Conservation (phyloP, 2,113 vertebrate species). For the Beaufortia kweichowensis region DNA sequence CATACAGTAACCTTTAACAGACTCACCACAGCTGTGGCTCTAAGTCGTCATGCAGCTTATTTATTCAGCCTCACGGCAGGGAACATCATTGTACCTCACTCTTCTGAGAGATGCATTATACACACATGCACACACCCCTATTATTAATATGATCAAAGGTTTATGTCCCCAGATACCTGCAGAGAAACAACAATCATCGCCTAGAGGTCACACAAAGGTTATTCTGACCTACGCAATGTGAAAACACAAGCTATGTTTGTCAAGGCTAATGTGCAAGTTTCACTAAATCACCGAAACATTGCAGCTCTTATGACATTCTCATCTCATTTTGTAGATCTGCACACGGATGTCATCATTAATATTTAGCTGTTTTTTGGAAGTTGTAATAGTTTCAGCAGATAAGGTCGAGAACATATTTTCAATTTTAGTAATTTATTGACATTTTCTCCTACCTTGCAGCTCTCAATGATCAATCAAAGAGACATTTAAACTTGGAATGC, state of each 20-base stretch:
- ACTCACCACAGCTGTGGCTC: slow-evolving; percentile 44
- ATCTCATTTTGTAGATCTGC: too few species aligned
- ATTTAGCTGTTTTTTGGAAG: too few species aligned
- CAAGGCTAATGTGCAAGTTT: background rate
- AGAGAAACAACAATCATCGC: slow-evolving; percentile 9
- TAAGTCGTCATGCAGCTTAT: slow-evolving; percentile 28
- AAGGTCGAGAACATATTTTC: too few species aligned
- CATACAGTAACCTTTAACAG: slow-evolving; percentile 44
- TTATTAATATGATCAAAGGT: slow-evolving; percentile 26
- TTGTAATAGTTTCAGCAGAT: too few species aligned
- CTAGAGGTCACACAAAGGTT: slow-evolving; percentile 19
- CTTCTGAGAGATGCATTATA: slow-evolving; percentile 13
- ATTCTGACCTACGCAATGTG: background rate
- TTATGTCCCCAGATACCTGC: background rate
- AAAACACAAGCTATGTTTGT: background rate
- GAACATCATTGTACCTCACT: slow-evolving; percentile 22
- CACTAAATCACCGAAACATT: too few species aligned
- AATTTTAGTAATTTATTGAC: too few species aligned
- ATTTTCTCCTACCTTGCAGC: too few species aligned
- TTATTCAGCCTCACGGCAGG: slow-evolving; percentile 41
- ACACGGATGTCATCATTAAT: too few species aligned
- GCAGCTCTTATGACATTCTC: too few species aligned
- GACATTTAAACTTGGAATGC: too few species aligned
- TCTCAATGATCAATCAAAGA: too few species aligned
- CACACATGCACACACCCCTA: background rate